Percentiles rank a stretch among this genome's conserved stretches.
phyloP scores from a whole-genome alignment of 2,113 vertebrate species.

The Pollachius pollachius region DNA sequence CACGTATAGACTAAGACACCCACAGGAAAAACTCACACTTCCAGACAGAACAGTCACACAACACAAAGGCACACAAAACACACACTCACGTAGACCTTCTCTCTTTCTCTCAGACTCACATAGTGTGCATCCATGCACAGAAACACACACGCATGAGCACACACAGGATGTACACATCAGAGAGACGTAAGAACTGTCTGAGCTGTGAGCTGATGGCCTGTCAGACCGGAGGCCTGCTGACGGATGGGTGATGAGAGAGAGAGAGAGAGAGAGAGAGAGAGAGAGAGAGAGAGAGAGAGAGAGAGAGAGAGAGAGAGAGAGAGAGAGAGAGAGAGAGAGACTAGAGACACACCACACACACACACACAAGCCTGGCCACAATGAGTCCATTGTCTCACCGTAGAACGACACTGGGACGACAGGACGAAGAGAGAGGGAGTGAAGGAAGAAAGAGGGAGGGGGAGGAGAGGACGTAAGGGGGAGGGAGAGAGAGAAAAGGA shows the following conservation, averaged over 20 bases:
- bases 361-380: constrained; percentile 32
- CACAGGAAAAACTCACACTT: too few relatives aligned
- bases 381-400: constrained; percentile 52
- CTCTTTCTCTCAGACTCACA: too few relatives aligned
- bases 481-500: constrained; percentile 3
- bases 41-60: too few relatives aligned
- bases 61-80: too few relatives aligned
- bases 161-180: too few relatives aligned
- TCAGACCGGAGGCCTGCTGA: constrained; percentile 31
- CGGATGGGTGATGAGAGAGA: constrained; percentile 43
- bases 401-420: background rate
- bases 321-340: constrained; percentile 4
- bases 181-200: constrained; percentile 46
- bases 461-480: constrained; percentile 8
- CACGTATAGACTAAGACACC: too few relatives aligned
- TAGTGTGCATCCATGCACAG: too few relatives aligned
- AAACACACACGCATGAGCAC: too few relatives aligned
- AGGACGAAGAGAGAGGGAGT: constrained; percentile 17
- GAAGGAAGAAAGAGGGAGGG: constrained; percentile 10
- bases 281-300: constrained; percentile 1
- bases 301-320: background rate
- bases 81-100: too few relatives aligned
- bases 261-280: background rate
- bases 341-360: constrained; percentile 33
- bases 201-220: constrained; percentile 56